These are phyloP conservation scores for Plotosus lineatus DNA, from an alignment of 2,113 vertebrate species.

Conservation along the genomic window DNA sequence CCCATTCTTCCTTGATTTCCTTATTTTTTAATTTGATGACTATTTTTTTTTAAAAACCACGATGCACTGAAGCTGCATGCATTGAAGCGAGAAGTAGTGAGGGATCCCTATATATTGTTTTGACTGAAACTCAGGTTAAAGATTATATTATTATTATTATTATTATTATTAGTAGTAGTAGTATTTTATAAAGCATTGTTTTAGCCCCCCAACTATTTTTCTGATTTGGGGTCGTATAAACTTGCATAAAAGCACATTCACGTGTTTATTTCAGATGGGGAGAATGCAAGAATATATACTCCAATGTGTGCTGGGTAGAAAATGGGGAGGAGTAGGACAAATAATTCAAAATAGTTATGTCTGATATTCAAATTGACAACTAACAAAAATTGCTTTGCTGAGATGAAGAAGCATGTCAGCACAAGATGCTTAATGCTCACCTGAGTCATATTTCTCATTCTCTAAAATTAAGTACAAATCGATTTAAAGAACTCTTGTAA, in stretches of 20 bases:
- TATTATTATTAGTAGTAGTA: too few species aligned
- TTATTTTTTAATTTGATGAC: too few species aligned
- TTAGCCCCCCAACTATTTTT: too few species aligned
- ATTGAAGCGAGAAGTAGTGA: too few species aligned
- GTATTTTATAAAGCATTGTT: too few species aligned
- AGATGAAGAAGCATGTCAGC: slow-evolving; percentile 75
- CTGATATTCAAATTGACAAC: slow-evolving; percentile 61
- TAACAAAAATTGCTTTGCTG: slow-evolving; percentile 70
- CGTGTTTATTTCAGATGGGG: not conserved
- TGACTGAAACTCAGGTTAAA: too few species aligned
- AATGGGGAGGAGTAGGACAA: slow-evolving; percentile 61
- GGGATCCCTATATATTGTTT: too few species aligned
- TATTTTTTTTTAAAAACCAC: too few species aligned
- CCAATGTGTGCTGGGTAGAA: slow-evolving; percentile 36
- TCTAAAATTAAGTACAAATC: slow-evolving; percentile 53
- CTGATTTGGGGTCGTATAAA: too few species aligned
- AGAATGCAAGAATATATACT: slow-evolving; percentile 26
- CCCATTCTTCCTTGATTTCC: too few species aligned
- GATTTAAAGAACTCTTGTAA: slow-evolving; percentile 43
- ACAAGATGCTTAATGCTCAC: slow-evolving; percentile 54
- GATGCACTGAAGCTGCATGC: too few species aligned
- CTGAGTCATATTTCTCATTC: slow-evolving; percentile 38
- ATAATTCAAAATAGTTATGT: slow-evolving; percentile 70
- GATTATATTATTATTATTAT: too few species aligned
- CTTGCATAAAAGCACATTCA: not conserved